Evolutionary conservation across 1,140 invertebrate species (phyloP), one percentile per base, ranked within the genome.

Genomic region (Drosophila varians): DNA sequence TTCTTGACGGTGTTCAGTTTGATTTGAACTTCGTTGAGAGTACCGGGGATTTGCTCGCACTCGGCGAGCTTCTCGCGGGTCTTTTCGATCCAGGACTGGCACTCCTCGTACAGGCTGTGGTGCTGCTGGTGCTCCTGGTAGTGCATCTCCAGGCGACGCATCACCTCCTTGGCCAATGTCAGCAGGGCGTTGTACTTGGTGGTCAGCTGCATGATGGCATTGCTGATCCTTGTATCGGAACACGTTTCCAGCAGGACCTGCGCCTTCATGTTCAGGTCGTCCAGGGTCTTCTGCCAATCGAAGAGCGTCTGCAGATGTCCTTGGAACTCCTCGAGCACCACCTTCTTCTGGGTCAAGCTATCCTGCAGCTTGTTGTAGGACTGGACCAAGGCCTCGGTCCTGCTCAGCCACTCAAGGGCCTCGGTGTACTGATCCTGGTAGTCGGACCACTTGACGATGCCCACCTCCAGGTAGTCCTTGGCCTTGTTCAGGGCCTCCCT

Each of bases 131-230:
- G 96, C 92, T 97, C 96, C 93, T 98, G 96, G 91, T 97, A 98
- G 90, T 98, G 96, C 36, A 98, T 92, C 91, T 98, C 97, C 19
- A 98, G 92, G 26, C 96, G 93, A 77, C 97, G 93, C 96, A 98
- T 97, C 9, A 98, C 95, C 92, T 98, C 98, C 92, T 99, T 99
- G 8, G 97, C 96, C 12, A 97, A 89, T 0, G 97, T 97, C 16
- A 98, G 91, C n/a, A 99, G 92, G 0, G 96, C 95, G 90, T 98
- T 98, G 78, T 99, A 99, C 90, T 98, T 98, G 1, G 97, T 98
- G 0, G 97, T 97, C 11, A 99, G 92, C 90, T 98, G 97, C 26
- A 97, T 98, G 26, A 99, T 95, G 7, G 96, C 96, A 92, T 98
- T 98, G 8, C 97, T 98, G 31, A 99, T 95, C 70, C 97, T 93